These are phyloP conservation scores for Caiman crocodilus DNA, from an alignment of 2,797 vertebrate genomes.

Conservation along the genomic window DNA sequence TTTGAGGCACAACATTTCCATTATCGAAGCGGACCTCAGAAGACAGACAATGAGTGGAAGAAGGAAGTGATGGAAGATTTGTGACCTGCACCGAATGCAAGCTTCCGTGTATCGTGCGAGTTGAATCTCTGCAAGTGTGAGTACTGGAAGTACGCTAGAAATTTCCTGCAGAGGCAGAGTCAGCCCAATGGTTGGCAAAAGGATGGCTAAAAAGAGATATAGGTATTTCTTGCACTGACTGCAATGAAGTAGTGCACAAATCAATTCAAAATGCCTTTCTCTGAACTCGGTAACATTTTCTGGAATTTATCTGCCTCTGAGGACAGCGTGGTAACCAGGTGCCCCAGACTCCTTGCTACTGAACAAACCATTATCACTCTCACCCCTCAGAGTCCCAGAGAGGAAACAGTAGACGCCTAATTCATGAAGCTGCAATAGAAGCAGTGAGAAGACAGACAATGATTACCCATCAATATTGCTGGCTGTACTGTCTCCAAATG, in stretches of 20 bases:
- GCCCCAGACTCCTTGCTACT: not conserved
- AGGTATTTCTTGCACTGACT: not conserved
- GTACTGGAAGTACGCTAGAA: not conserved
- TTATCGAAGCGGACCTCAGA: not conserved
- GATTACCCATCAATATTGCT: not conserved
- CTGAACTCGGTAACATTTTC: not conserved
- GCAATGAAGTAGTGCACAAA: not conserved
- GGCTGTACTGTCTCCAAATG: not conserved
- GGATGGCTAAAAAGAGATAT: not conserved
- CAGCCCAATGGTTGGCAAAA: not conserved
- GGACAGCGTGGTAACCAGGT: not conserved
- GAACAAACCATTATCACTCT: too few relatives aligned
- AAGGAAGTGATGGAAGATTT: not conserved
- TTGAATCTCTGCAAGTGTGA: not conserved
- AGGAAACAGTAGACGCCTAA: not conserved
- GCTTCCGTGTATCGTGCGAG: not conserved
- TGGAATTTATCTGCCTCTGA: not conserved
- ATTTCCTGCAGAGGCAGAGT: not conserved
- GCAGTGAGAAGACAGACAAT: not conserved
- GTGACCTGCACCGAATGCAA: not conserved
- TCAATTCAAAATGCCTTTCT: not conserved
- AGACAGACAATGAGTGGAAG: fast-evolving
- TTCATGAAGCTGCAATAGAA: not conserved
- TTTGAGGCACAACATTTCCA: not conserved
- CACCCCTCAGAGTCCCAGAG: not conserved